These are phyloP conservation scores for Heliconius sara DNA, from an alignment of 2,888 invertebrate species.

Conservation along the genomic window DNA sequence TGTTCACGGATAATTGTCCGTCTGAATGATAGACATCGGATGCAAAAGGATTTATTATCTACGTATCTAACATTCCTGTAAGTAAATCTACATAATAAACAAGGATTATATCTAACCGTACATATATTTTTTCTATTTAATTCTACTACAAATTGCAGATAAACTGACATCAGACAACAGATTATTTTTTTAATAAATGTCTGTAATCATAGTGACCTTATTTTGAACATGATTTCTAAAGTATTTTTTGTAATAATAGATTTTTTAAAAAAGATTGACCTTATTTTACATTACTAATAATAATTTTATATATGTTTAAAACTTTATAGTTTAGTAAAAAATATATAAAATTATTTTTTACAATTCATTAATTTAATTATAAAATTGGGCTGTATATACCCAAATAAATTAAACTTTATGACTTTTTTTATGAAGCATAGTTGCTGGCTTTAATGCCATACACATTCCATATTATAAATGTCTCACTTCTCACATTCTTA, in stretches of 20 bases:
- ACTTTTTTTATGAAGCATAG: not conserved
- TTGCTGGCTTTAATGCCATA: constrained; percentile 1
- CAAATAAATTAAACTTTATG: not conserved
- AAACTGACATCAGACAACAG: constrained; percentile 3
- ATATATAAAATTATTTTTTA: constrained; percentile 1
- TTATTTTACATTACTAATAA: constrained; percentile 20
- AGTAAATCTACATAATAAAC: constrained; percentile 45
- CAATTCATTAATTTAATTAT: constrained; percentile 17
- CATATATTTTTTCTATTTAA: constrained; percentile 3
- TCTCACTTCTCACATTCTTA: constrained; percentile 8
- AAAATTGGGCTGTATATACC: not conserved
- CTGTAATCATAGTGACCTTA: constrained; percentile 33
- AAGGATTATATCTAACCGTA: not conserved
- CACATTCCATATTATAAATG: constrained; percentile 17
- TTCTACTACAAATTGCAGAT: constrained; percentile 6
- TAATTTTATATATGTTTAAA: not conserved
- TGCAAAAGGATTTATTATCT: constrained; percentile 39
- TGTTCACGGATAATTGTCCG: constrained; percentile 65
- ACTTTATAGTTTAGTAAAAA: constrained; percentile 22
- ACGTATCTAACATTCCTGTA: constrained; percentile 43
- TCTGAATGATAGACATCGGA: constrained; percentile 36
- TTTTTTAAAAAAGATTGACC: constrained; percentile 8
- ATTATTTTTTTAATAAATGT: constrained; percentile 14
- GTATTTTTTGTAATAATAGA: constrained; percentile 13
- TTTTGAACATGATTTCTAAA: constrained; percentile 23